phyloP scores from a whole-genome alignment of 2,113 vertebrate species.

The Donacobius atricapilla region DNA sequence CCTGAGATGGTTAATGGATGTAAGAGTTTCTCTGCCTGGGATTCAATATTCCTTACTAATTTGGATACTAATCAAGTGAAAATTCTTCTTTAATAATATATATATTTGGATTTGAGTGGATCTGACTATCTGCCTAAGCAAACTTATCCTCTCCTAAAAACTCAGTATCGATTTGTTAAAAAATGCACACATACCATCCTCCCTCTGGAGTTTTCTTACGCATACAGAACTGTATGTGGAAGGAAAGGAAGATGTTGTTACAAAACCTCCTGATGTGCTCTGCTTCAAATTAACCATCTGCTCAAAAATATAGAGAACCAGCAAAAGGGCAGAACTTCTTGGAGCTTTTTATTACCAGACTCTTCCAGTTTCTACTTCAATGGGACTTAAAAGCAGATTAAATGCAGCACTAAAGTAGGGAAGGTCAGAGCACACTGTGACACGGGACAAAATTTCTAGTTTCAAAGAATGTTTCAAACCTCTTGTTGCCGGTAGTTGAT shows the following conservation, averaged over 20 bases:
- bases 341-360: background rate
- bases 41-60: background rate
- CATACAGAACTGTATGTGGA: background rate
- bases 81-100: background rate
- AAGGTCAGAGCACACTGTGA: background rate
- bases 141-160: background rate
- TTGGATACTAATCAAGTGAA: background rate
- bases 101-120: background rate
- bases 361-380: background rate
- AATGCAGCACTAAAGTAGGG: background rate
- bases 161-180: background rate
- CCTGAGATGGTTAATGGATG: background rate
- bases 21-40: background rate
- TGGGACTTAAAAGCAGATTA: background rate
- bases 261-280: background rate
- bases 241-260: background rate
- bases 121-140: background rate
- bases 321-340: background rate
- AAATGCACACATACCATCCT: background rate
- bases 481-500: background rate
- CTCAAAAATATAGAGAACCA: background rate
- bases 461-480: background rate
- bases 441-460: background rate
- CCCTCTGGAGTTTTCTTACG: background rate
- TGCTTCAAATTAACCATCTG: background rate